These are phyloP conservation scores for Heterotilapia buettikoferi DNA, from an alignment of 2,113 vertebrate species.

Conservation along the genomic window DNA sequence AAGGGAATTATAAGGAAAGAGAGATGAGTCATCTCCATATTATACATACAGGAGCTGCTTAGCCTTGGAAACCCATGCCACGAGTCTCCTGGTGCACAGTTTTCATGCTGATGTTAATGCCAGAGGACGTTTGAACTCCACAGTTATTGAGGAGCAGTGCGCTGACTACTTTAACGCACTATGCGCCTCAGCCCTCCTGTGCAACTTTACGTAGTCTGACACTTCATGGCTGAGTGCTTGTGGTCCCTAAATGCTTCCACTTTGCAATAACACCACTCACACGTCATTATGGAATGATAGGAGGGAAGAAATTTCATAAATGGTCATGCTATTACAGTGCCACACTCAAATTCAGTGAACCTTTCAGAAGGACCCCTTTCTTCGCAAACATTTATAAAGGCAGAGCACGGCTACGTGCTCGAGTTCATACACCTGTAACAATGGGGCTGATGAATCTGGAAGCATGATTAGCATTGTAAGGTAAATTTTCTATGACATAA, in stretches of 20 bases:
- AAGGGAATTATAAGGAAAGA: accelerated
- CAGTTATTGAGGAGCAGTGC: not conserved
- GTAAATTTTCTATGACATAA: constrained; percentile 13
- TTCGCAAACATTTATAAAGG: not conserved
- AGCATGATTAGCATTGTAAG: not conserved
- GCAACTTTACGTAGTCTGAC: not conserved
- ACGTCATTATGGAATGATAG: not conserved
- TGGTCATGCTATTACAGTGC: not conserved
- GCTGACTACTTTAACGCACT: not conserved
- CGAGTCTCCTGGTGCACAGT: not conserved
- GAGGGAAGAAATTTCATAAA: not conserved
- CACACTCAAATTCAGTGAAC: not conserved
- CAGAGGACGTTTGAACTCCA: not conserved
- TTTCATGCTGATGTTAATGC: not conserved
- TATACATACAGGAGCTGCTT: not conserved
- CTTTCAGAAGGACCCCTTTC: not conserved
- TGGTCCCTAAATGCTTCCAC: not conserved
- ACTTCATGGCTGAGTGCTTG: not conserved
- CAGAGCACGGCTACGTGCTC: not conserved
- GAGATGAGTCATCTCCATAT: not conserved
- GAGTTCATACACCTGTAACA: not conserved
- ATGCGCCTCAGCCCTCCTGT: not conserved
- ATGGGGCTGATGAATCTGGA: not conserved
- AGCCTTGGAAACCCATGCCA: not conserved
- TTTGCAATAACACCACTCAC: not conserved